A percentile compares a stretch with the other conserved stretches of the same genome.
Evolutionary conservation across 2,797 vertebrate species (phyloP).

Genomic region (Etheostoma perlongum): DNA sequence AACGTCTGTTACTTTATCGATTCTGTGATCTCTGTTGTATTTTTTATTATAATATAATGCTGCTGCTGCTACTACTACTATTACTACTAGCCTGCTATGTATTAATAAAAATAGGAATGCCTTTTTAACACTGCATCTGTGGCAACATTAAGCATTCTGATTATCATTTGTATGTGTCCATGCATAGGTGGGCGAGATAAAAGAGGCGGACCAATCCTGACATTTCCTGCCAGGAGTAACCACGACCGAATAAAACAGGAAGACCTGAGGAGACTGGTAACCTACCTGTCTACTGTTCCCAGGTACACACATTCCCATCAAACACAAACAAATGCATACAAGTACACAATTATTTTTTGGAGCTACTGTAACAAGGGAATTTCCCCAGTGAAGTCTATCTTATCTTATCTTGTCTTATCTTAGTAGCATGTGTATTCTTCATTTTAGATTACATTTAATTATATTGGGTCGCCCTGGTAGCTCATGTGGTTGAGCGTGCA

Average conservation of each 20-base stretch:
- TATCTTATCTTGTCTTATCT: too few species aligned
- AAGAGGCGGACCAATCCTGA: constrained; percentile 97
- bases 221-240: constrained; percentile 97
- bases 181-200: constrained; percentile 95
- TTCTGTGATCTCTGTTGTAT: neutral
- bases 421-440: neutral
- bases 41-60: neutral
- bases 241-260: constrained; percentile 99
- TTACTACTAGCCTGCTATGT: neutral
- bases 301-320: constrained; percentile 81
- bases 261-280: constrained; percentile 95
- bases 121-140: neutral
- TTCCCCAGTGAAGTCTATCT: too few species aligned
- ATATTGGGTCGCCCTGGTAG: too few species aligned
- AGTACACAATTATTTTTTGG: neutral
- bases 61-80: neutral
- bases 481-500: too few species aligned
- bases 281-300: constrained; percentile 97
- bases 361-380: neutral
- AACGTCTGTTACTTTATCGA: neutral
- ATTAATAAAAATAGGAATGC: neutral
- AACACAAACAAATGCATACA: neutral
- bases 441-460: neutral
- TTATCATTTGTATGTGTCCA: neutral
- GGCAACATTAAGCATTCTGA: too few species aligned